A percentile compares a stretch with the other conserved stretches of the same genome.
Evolutionary conservation across 1,140 invertebrate genomes (phyloP).

Genomic region (Microplitis demolitor): DNA sequence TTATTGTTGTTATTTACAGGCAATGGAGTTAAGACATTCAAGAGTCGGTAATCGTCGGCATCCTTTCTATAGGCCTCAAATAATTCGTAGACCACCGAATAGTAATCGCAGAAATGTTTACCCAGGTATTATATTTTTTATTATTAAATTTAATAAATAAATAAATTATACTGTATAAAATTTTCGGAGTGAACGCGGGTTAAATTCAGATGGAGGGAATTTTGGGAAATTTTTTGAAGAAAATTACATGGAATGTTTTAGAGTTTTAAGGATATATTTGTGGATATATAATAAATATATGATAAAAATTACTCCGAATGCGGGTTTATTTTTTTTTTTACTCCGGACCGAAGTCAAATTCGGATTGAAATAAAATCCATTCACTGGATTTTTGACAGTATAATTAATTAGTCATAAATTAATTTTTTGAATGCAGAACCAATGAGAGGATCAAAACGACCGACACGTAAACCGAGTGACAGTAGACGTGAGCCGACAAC

Average conservation of each 20-base stretch:
- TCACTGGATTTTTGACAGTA: too few relatives aligned
- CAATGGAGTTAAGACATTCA: slow-evolving; percentile 49
- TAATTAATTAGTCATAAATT: too few relatives aligned
- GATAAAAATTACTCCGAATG: too few relatives aligned
- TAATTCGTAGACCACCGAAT: slow-evolving; percentile 29
- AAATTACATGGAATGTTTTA: too few relatives aligned
- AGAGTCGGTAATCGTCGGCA: slow-evolving; percentile 39
- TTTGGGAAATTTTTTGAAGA: too few relatives aligned
- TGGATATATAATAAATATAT: too few relatives aligned
- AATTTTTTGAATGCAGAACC: slow-evolving; percentile 9
- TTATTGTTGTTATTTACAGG: slow-evolving; percentile 37
- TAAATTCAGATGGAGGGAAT: too few relatives aligned
- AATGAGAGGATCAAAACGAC: slow-evolving; percentile 25
- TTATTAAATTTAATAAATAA: not conserved
- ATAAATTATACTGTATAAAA: not conserved
- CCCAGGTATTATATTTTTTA: slow-evolving; percentile 37
- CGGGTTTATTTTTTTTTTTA: too few relatives aligned
- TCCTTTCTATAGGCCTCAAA: slow-evolving; percentile 37
- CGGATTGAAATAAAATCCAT: too few relatives aligned
- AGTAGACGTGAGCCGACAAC: slow-evolving; percentile 45
- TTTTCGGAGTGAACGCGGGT: too few relatives aligned
- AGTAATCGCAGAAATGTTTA: slow-evolving; percentile 53
- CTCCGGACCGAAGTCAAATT: too few relatives aligned
- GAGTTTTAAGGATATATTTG: too few relatives aligned
- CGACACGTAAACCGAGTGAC: slow-evolving; percentile 45